Conservation (phyloP, 2,113 vertebrate genomes). For the Hucho hucho region DNA sequence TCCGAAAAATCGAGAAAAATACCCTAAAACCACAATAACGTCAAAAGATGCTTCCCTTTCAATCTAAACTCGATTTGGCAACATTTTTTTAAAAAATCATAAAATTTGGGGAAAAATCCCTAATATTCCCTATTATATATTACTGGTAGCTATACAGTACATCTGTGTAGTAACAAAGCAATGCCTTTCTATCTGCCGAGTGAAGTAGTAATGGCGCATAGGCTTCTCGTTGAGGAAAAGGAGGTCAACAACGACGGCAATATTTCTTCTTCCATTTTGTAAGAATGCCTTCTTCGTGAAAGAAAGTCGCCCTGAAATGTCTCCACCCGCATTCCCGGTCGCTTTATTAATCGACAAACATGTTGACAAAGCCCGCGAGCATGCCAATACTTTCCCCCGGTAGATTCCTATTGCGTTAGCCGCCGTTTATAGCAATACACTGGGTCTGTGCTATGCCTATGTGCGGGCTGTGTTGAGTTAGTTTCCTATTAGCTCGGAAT, state of each 20-base stretch:
- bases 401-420: conserved; percentile 74
- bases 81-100: conserved; percentile 3
- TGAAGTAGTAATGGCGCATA: conserved; percentile 79
- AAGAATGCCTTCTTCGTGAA: conserved; percentile 83
- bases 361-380: conserved; percentile 58
- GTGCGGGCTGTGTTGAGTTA: conserved; percentile 72
- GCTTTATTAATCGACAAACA: conserved; percentile 69
- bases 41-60: neutral
- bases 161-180: conserved; percentile 15
- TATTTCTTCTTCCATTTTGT: conserved; percentile 91
- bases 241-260: conserved; percentile 84
- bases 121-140: conserved; percentile 23
- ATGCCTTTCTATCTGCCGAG: conserved; percentile 52
- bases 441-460: conserved; percentile 76
- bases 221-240: conserved; percentile 76
- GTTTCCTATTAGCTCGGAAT: conserved; percentile 83
- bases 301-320: conserved; percentile 87
- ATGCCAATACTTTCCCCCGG: conserved; percentile 68
- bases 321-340: conserved; percentile 71
- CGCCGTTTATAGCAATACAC: conserved; percentile 77
- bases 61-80: conserved; percentile 11
- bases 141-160: conserved; percentile 30
- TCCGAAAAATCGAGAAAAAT: neutral
- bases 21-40: neutral
- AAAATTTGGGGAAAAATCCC: conserved; percentile 27